Percentiles rank a stretch among this genome's conserved stretches.
Conservation (phyloP, 2,888 invertebrate genomes). For the Leuctra nigra region DNA sequence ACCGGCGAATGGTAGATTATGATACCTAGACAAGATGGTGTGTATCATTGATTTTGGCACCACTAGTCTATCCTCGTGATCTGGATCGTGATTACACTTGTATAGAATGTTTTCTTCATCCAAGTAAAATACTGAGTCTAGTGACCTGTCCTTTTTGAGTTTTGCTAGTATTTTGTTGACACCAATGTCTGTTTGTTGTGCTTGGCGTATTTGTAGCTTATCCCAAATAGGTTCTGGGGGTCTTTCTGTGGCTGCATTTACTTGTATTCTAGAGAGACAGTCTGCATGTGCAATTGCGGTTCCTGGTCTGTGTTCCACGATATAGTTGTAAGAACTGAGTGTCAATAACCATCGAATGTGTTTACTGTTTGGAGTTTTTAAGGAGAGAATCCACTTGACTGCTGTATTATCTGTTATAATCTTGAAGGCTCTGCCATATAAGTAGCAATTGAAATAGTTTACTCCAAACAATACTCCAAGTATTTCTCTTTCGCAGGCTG, state of each 20-base stretch:
- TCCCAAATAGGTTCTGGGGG: slow-evolving; percentile 1
- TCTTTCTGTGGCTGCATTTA: neutral
- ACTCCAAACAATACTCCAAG: neutral
- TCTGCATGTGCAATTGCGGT: neutral
- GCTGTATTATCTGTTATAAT: neutral
- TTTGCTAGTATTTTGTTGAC: slow-evolving; percentile 20
- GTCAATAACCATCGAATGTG: neutral
- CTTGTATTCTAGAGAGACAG: neutral
- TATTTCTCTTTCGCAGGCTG: neutral
- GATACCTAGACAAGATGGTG: neutral
- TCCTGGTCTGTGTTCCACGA: neutral
- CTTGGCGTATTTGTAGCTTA: neutral
- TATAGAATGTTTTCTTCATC: neutral
- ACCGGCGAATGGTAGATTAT: neutral
- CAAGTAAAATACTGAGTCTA: neutral
- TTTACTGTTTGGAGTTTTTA: neutral
- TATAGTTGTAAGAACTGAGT: too few species aligned
- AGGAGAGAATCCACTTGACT: neutral
- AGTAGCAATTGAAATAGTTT: neutral
- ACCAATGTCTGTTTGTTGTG: slow-evolving; percentile 24
- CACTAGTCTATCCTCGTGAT: neutral
- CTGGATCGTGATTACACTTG: neutral
- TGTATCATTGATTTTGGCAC: neutral
- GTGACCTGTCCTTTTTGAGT: slow-evolving; percentile 20
- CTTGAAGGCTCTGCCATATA: neutral